Evolutionary conservation across 1,140 invertebrate genomes (phyloP), one percentile per base, ranked within the genome.

Genomic region (honey bee (Apis mellifera)): DNA sequence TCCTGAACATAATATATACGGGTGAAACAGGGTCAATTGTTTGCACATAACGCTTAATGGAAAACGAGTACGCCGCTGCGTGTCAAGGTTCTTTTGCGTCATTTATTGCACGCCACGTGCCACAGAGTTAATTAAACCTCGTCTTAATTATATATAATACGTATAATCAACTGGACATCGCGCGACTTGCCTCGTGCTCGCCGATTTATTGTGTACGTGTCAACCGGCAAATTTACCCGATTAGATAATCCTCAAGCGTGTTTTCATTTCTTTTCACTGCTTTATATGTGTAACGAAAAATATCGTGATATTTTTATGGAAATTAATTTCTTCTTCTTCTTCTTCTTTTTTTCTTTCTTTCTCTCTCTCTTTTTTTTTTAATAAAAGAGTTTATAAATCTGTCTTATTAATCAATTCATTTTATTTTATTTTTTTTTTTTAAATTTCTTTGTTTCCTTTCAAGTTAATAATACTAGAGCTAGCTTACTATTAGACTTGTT

Each of bases 21-120:
- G 76, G 68, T 66, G 85, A 86, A 87, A 86, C 82, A 69, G 69
- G 85, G 86, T 86, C 86, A 86, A 84, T 64, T 68, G 82, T 87
- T 78, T 86, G 82, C 86, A 85, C 85, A 84, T 86, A 87, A 71
- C 82, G 73, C 86, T 59, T 69, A 79, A 87, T 84, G 82, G 82
- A 86, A 42, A 87, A 86, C 85, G 85, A 70, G 85, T 80, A 84
- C 83, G 75, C 81, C 81, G 68, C 74, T 64, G 82, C 84, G 76
- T 86, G 85, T 87, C 86, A 86, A 87, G 86, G 86, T 32, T 84
- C 65, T 77, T 69, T 60, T 69, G 59, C 75, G 59, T 57, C 81
- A 50, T 82, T 82, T 69, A 60, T 77, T 50, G 59, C 74, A 71
- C 75, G 81, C 81, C 64, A 77, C 42, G 73, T 42, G 59, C 42